Conservation (phyloP, 2,797 vertebrate genomes). For the Miichthys miiuy region DNA sequence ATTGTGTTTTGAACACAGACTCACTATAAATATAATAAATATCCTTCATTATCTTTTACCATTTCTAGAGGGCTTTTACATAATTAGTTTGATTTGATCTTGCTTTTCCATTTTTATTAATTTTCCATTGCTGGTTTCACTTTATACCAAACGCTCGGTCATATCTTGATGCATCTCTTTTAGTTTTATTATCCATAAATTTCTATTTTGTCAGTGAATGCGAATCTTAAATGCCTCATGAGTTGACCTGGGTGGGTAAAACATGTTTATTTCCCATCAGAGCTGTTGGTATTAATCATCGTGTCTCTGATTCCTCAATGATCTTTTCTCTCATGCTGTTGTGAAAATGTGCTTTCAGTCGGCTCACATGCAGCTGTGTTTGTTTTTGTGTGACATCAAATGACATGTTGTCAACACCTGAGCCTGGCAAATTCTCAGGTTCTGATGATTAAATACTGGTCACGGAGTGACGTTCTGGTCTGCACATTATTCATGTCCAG, state of each 20-base stretch:
- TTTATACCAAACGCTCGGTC: conserved; percentile 2
- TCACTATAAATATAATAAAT: background rate
- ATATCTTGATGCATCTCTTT: conserved; percentile 28
- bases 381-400: conserved; percentile 20
- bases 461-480: background rate
- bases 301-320: conserved; percentile 39
- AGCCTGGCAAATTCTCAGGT: conserved; percentile 11
- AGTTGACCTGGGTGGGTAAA: conserved; percentile 40
- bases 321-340: conserved; percentile 40
- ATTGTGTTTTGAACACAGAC: background rate
- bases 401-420: conserved; percentile 36
- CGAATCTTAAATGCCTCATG: conserved; percentile 39
- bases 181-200: conserved; percentile 47
- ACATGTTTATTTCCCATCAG: conserved; percentile 63
- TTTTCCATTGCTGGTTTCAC: background rate
- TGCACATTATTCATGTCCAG: background rate
- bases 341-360: conserved; percentile 45
- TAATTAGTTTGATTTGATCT: conserved; percentile 28
- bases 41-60: background rate
- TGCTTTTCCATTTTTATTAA: background rate
- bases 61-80: conserved; percentile 16
- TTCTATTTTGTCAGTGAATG: conserved; percentile 38
- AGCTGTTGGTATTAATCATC: conserved; percentile 62
- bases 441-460: conserved; percentile 22
- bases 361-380: conserved; percentile 35